Percentiles rank a stretch among this genome's conserved stretches.
Evolutionary conservation across 1,140 invertebrate genomes (phyloP).

Genomic region (Aphelenchoides avenae): DNA sequence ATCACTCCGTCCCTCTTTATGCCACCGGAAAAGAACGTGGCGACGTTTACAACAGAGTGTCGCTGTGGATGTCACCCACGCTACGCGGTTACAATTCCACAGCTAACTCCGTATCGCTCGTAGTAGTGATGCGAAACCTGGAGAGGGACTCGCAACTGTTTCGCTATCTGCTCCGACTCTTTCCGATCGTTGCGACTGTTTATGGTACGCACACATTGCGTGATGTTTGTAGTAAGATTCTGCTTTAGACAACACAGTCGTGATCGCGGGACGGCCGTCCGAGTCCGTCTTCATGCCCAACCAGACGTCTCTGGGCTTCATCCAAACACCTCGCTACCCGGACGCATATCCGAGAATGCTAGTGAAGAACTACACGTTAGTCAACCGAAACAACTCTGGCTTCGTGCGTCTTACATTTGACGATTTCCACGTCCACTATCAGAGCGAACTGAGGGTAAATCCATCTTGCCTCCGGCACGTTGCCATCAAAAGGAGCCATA

Average conservation of each 20-base stretch:
- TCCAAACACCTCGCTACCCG: conserved; percentile 40
- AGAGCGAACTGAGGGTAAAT: conserved; percentile 41
- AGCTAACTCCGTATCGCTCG: conserved; percentile 20
- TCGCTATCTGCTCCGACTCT: conserved; percentile 32
- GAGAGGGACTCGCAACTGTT: conserved; percentile 25
- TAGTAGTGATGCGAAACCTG: conserved; percentile 33
- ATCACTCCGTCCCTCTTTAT: conserved; percentile 4
- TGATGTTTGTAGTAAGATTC: conserved; percentile 2
- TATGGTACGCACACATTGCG: conserved; percentile 23
- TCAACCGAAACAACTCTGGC: conserved; percentile 32
- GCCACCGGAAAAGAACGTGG: neutral
- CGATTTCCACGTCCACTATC: conserved; percentile 44
- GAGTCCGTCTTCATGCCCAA: conserved; percentile 11
- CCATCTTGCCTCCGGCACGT: conserved; percentile 5
- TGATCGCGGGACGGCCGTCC: conserved; percentile 17
- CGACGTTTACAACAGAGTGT: conserved; percentile 20
- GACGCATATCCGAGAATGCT: conserved; percentile 30
- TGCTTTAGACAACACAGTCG: conserved; percentile 18
- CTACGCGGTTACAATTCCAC: conserved; percentile 17
- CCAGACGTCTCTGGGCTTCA: conserved; percentile 29
- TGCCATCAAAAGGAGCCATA: neutral
- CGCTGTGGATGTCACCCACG: conserved; percentile 22
- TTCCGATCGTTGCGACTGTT: conserved; percentile 30
- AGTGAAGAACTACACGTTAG: conserved; percentile 36
- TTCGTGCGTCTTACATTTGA: conserved; percentile 43